Percentiles rank a stretch among this genome's conserved stretches.
These are phyloP conservation scores for Hydractinia echinata DNA, from an alignment of 30 jellyfish, hydroid and myxozoan species.

Conservation along the genomic window DNA sequence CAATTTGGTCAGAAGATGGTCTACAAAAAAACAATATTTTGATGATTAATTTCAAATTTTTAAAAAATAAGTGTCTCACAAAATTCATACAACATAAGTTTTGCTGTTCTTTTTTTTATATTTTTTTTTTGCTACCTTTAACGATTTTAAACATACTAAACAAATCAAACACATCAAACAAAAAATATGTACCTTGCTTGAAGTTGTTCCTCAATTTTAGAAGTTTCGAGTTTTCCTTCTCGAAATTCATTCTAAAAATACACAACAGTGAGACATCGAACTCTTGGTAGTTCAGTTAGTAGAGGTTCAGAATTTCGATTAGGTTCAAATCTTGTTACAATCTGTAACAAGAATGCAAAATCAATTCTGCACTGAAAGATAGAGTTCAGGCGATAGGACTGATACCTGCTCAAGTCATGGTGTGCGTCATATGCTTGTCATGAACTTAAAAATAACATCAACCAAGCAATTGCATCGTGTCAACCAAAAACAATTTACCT, in stretches of 20 bases:
- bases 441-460: not conserved
- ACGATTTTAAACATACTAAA: too few relatives aligned
- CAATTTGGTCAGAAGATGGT: conserved; percentile 44
- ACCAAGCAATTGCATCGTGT: not conserved
- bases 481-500: conserved; percentile 4
- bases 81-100: too few relatives aligned
- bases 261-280: not conserved
- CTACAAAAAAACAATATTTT: conserved; percentile 18
- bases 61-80: not conserved
- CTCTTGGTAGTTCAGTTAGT: too few relatives aligned
- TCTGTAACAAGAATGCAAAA: too few relatives aligned
- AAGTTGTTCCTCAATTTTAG: conserved; percentile 8
- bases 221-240: not conserved
- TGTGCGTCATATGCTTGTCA: not conserved
- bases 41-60: not conserved
- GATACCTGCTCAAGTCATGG: too few relatives aligned
- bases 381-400: too few relatives aligned
- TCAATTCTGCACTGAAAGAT: too few relatives aligned
- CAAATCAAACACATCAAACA: too few relatives aligned
- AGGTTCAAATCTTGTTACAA: too few relatives aligned
- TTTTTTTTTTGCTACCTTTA: too few relatives aligned
- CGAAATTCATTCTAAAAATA: not conserved
- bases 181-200: conserved; percentile 1
- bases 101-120: too few relatives aligned
- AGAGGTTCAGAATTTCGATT: too few relatives aligned